A percentile compares a stretch with the other conserved stretches of the same genome.
These are phyloP conservation scores for Scaptomyza polygonia DNA, from an alignment of 2,888 invertebrate species.

Conservation along the genomic window DNA sequence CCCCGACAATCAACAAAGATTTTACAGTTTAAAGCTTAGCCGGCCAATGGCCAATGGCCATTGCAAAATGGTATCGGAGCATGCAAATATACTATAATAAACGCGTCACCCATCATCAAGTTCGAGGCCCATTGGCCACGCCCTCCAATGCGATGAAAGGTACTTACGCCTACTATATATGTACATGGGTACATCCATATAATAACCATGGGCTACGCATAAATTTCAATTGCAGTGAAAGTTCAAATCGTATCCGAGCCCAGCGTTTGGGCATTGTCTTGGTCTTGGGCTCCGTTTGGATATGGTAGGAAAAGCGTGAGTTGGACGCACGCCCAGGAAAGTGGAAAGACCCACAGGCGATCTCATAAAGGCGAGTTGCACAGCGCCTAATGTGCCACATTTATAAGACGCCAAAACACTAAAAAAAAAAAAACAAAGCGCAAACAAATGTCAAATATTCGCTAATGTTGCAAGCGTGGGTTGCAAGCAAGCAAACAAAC, in stretches of 20 bases:
- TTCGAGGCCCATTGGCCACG: conserved; percentile 36
- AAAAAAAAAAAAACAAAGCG: conserved; percentile 16
- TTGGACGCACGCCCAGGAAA: conserved; percentile 28
- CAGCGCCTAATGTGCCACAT: conserved; percentile 54
- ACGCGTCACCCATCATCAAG: conserved; percentile 65
- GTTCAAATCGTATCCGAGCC: conserved; percentile 53
- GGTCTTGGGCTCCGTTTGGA: background rate
- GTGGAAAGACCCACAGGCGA: conserved; percentile 41
- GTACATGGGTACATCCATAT: too few relatives aligned
- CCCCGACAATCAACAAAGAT: too few relatives aligned
- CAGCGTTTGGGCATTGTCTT: conserved; percentile 40
- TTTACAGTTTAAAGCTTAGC: conserved; percentile 46
- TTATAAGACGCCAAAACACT: conserved; percentile 44
- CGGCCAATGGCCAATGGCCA: conserved; percentile 16
- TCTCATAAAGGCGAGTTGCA: conserved; percentile 2
- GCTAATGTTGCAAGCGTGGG: conserved; percentile 20
- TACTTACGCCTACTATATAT: background rate
- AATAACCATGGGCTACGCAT: conserved; percentile 61
- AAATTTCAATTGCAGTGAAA: conserved; percentile 72
- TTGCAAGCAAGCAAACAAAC: conserved; percentile 25
- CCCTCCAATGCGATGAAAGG: conserved; percentile 18
- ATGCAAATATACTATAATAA: conserved; percentile 56
- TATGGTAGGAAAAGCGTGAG: conserved; percentile 3
- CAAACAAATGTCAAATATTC: conserved; percentile 40
- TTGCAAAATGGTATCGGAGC: background rate